Base-by-base conservation (phyloP, 2,888 invertebrate species). In the Ophion ventricosus region DNA sequence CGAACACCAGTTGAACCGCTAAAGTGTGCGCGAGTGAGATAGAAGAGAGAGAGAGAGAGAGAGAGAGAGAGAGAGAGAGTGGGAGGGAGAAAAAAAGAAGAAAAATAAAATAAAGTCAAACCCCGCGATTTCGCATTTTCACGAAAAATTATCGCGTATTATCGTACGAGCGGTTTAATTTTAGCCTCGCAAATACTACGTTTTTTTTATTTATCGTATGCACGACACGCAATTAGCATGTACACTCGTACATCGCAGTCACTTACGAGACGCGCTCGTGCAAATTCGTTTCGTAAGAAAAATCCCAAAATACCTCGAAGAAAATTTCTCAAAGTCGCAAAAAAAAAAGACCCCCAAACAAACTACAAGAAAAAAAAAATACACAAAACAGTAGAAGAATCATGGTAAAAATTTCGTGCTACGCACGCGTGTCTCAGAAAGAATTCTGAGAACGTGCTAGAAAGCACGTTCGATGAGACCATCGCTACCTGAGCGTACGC, bases 1-100 rank as follows among this genome's bases (percentile, higher is more conserved):
- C 81, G 84, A 92, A 83, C 5, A 91, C 86, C 35, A 88, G 83
- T 84, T 89, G 85, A n/a, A 88, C 93, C 92, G 88, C 40, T 49
- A 14, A 43, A 2, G 14, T 43, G 43, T 14, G 11, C 14, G 17
- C 2, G 14, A 14, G 14, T 17, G 49, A 49, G 14, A 17, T 17
- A 3, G 17, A 17, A 14, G 49, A 49, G 49, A 17, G 17, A 49
- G 4, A 14, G 17, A 49, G 17, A 49, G 0, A 17, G 4, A 56
- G 10, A 56, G 17, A 49, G 11, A 14, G 1, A 43, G 10, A 10
- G 14, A 43, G 49, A 17, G 17, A 49, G 4, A 14, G 17, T 17
- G 17, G 17, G 0, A 17, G 4, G 29, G 10, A 56, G 17, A 49
- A 43, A 14, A 14, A 43, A 14, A 10, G 14, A 43, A 43, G 75